Base-by-base conservation (phyloP, 2,888 invertebrate genomes). In the Synanthedon tipuliformis region DNA sequence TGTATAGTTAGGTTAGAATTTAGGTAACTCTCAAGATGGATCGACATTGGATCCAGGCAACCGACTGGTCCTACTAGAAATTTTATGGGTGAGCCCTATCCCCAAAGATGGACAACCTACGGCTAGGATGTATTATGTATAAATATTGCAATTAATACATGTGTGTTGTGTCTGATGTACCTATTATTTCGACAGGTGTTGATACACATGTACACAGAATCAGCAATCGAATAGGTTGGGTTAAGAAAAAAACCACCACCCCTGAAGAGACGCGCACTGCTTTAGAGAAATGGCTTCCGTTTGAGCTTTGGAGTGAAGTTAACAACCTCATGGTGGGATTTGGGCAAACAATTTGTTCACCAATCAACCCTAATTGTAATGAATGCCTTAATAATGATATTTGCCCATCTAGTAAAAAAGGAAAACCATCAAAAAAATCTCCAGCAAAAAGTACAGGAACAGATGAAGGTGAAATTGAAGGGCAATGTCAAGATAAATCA, bases 181-280 rank as follows among this genome's bases (percentile, higher is more conserved):
- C 13, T 45, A 12, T 2, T 49, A 3, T 40, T 4, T 48, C 79
- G 81, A 13, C 69, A 93, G 93, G 94, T 54, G 99, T 99, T 0
- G 99, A 99, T 75, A 97, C 97, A 0, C 99, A 99, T 86, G 99
- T 99, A 1, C 99, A 99, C 79, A 90, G 99, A 60, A 97, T 98
- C 62, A 90, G 92, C 45, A 98, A 99, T 78, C 90, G 98, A 57
- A 89, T 99, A 54, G 92, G 92, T 3, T 99, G 98, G 98, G 90
- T 95, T 0, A 90, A 84, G 55, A 90, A 89, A 59, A 71, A 89
- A 12, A 92, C 94, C 7, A 90, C 91, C 66, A 95, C 93, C 11
- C 98, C 99, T 0, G 98, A 99, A 78, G 91, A 93, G 45, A 99
- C 99, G 0, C 89, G 97, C 55, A 89, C 90, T 61, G 91, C 90